phyloP scores from a whole-genome alignment of 2,113 vertebrate species.

The Callospermophilus lateralis region DNA sequence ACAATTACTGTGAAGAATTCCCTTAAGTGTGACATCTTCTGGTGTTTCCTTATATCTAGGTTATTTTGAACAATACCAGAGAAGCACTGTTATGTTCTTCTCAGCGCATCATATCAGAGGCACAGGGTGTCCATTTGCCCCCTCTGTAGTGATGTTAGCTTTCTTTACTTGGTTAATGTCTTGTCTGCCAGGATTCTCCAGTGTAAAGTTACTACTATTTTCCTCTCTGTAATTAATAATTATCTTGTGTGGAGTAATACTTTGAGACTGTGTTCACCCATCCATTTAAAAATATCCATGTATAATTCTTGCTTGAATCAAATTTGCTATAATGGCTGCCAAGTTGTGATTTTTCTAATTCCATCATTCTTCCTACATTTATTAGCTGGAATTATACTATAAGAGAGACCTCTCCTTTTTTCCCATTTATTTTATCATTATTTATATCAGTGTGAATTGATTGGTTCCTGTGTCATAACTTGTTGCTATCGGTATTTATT shows the following conservation, averaged over 20 bases:
- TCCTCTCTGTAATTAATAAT: too few species aligned
- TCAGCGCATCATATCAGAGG: not conserved
- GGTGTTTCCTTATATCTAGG: not conserved
- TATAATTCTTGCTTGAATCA: too few species aligned
- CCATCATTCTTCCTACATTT: not conserved
- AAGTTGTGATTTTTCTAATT: not conserved
- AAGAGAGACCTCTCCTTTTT: not conserved
- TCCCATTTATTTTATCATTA: not conserved
- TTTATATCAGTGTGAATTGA: too few species aligned
- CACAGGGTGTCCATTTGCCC: not conserved
- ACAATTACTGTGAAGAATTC: slow-evolving; percentile 15
- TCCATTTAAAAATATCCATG: not conserved
- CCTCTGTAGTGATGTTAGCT: not conserved
- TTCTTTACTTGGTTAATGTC: not conserved
- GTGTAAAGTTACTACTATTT: too few species aligned
- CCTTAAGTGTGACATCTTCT: not conserved
- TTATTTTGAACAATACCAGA: slow-evolving; percentile 27
- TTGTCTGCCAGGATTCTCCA: too few species aligned
- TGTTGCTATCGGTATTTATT: too few species aligned
- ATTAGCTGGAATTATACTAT: not conserved
- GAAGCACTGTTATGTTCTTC: not conserved
- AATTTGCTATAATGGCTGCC: not conserved
- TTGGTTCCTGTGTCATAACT: too few species aligned
- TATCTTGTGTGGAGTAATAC: not conserved
- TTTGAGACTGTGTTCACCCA: not conserved